Evolutionary conservation across 2,797 vertebrate genomes (phyloP), one percentile per base, ranked within the genome.

Genomic region (Enteromius treurensis): DNA sequence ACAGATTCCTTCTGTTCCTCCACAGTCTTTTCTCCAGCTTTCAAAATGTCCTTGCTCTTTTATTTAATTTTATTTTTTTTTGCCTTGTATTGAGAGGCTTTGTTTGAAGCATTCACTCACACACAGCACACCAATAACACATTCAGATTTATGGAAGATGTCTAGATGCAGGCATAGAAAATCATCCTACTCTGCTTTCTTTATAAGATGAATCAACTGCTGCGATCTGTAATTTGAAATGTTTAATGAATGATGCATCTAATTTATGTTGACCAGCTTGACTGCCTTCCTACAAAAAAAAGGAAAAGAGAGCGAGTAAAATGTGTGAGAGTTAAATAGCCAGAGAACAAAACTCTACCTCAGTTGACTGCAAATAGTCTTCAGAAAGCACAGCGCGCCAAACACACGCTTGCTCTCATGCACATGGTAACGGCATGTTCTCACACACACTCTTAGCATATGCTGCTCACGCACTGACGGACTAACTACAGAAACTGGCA

Each of bases 101-200:
- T 40, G 15, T 53, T n/a, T 5, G 2, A 76, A 76, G 13, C 17
- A 34, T 21, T 26, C 29, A 37, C 49, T 11, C 19, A 23, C 53
- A 60, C 74, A 87, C 83, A 70, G 29, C 6, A 49, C 8, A 37
- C 37, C 60, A 13, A 37, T 60, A 26, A 49, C 34, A 45, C 14
- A 14, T 74, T 77, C 17, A 65, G 15, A 47, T 55, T 21, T 17
- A 47, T 78, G 34, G 5, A 58, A 53, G 51, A 19, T 75, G 29
- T 53, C 42, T 45, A 82, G 79, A 87, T 87, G 87, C 74, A 82
- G 81, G 83, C 76, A 88, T 90, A 88, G 90, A 85, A 89, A 86
- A 70, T 88, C 90, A 45, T 70, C 26, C 19, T n/a, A 4, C 10
- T 6, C 69, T 45, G 13, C 0, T 86, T 89, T 90, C 87, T 15